Evolutionary conservation across 2,888 invertebrate species (phyloP), one percentile per base, ranked within the genome.

Genomic region (Schizotus pectinicornis): DNA sequence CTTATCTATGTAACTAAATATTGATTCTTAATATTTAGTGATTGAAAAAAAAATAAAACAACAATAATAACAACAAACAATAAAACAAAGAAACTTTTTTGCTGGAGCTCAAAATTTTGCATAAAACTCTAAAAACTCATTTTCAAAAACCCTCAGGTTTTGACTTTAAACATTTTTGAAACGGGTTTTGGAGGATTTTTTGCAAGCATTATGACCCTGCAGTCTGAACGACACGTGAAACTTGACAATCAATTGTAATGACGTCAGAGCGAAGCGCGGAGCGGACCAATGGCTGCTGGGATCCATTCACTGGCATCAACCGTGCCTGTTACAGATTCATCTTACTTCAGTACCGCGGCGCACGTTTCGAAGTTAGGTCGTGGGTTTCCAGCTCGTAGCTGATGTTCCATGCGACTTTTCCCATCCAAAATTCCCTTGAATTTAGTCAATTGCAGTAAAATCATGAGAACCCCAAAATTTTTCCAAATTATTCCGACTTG

Each of bases 161-260:
- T 6, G 42, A 14, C 7, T 33, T 7, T 33, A 33, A 35, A 35
- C n/a, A 3, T 35, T 35, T n/a, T 9, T 35, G n/a, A 9, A 35
- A 35, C n/a, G 55, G 53, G 49, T 57, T 51, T 57, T 61, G 57
- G 64, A 62, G 58, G 64, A 63, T 64, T 67, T 69, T 69, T 67
- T 70, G 72, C 69, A 69, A 72, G 65, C 67, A 69, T 72, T 73
- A 72, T 73, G 71, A 71, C 72, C 69, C 74, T 72, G 72, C 72
- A 71, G 54, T 52, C 61, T 54, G 76, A 79, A 74, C 74, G 78
- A 76, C 80, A 83, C 82, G 83, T 83, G 82, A 82, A 77, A 77
- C 78, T 80, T 79, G 83, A 84, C 84, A 87, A 85, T 85, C 87
- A 86, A 87, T 87, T 22, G 86, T 84, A 76, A 84, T 89, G 88